Conservation (phyloP, 23 tunicate genomes). For the Halocynthia aurantium region DNA sequence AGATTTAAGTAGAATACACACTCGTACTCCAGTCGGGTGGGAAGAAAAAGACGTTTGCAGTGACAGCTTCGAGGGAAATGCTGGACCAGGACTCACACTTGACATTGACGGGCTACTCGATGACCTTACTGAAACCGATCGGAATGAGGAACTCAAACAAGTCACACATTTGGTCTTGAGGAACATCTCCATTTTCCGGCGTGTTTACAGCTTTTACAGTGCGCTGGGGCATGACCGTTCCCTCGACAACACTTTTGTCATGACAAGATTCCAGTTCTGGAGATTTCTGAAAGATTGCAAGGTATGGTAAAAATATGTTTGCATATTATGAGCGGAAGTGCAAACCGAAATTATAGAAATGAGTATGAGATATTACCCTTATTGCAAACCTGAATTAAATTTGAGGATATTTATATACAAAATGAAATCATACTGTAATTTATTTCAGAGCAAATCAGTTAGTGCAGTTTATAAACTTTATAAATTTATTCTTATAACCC, state of each 20-base stretch:
- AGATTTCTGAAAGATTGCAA: constrained; percentile 86
- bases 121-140: constrained; percentile 49
- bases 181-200: constrained; percentile 58
- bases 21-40: constrained; percentile 50
- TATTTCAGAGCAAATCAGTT: neutral
- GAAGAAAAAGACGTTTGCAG: constrained; percentile 38
- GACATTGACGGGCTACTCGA: constrained; percentile 71
- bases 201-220: constrained; percentile 94
- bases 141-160: constrained; percentile 59
- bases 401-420: neutral
- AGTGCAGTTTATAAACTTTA: neutral
- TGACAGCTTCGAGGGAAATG: constrained; percentile 9
- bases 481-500: neutral
- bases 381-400: too few species aligned
- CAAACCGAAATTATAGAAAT: neutral
- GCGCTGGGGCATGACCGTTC: constrained; percentile 89
- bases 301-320: neutral
- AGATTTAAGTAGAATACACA: constrained; percentile 27
- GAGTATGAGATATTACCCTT: too few species aligned
- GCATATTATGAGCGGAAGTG: neutral
- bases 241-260: constrained; percentile 92
- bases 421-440: neutral
- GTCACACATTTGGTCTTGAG: constrained; percentile 62
- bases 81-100: constrained; percentile 60
- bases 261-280: constrained; percentile 96